phyloP scores from a whole-genome alignment of 35 echinoderm and acorn worm genomes.

The Acanthaster planci region DNA sequence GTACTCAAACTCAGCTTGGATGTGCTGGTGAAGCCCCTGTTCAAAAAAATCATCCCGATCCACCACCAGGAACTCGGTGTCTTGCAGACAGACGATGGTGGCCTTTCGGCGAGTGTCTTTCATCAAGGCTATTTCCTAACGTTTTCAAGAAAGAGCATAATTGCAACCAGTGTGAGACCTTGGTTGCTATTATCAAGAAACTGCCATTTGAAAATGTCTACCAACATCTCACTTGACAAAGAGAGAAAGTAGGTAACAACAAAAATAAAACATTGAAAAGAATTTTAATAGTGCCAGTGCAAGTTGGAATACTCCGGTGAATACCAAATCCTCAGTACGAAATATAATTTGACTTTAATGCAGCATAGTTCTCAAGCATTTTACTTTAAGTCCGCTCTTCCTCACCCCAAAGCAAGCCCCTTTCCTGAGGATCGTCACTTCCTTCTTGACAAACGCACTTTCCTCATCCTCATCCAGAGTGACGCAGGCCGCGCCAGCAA shows the following conservation, averaged over 20 bases:
- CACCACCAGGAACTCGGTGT: conserved; percentile 84
- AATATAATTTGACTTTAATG: too few relatives aligned
- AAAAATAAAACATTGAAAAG: too few relatives aligned
- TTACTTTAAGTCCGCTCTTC: not conserved
- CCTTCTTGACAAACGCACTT: conserved; percentile 88
- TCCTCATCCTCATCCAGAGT: conserved; percentile 91
- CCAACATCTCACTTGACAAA: too few relatives aligned
- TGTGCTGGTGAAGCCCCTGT: conserved; percentile 81
- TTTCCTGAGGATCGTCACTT: conserved; percentile 83
- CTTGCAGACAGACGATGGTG: conserved; percentile 84
- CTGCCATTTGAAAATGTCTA: too few relatives aligned
- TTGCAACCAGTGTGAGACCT: too few relatives aligned
- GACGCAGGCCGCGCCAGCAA: conserved; percentile 78
- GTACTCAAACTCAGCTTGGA: conserved; percentile 83
- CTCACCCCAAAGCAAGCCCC: conserved; percentile 93
- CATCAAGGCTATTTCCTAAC: conserved; percentile 86
- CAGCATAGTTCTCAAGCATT: too few relatives aligned
- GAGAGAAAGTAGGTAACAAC: too few relatives aligned
- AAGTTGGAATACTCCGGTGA: too few relatives aligned
- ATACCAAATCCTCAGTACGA: too few relatives aligned
- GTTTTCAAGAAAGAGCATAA: not conserved
- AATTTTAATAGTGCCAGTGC: too few relatives aligned
- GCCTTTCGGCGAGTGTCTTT: conserved; percentile 76
- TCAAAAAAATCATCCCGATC: conserved; percentile 91
- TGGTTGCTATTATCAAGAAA: too few relatives aligned